Base-by-base conservation (phyloP, 2,113 vertebrate genomes). In the Nannospalax galili region DNA sequence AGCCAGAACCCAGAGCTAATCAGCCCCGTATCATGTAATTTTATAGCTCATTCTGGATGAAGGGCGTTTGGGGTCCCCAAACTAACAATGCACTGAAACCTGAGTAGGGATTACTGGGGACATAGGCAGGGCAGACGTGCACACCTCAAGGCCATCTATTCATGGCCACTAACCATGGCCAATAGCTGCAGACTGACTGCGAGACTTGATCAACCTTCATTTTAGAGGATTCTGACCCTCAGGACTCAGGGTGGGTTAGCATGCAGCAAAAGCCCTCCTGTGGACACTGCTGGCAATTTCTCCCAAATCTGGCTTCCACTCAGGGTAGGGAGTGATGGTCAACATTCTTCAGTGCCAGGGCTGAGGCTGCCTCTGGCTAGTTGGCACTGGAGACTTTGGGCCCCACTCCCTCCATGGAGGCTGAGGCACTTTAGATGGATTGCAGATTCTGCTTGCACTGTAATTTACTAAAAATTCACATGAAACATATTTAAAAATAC, bases 301-400 rank as follows among this genome's bases (percentile, higher is more conserved):
- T 56, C 12, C 2, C 5, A 6, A 16, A 64, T 40, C 52, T 52
- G 8, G 10, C 69, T 82, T 62, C 40, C 35, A 42, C 20, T 70
- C 1, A 1, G 0, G 0, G 26, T 8, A 52, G 74, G 62, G 0
- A 0, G 19, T 10, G 45, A 8, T 0, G 0, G 56, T 9, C 9
- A 2, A 1, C 9, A 1, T 19, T 48, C 77, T n/a, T 79, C 40
- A 2, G 1, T 0, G 22, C 37, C 37, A 3, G 42, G 17, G 17
- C n/a, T 0, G 7, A 58, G 40, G 40, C 42, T 32, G 70, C 42
- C 58, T 3, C 2, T 0, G 5, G 19, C 37, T 22, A 0, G 11
- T 2, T 4, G 1, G 9, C 64, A 9, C 52, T 3, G 0, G 0
- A 11, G 64, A 9, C 17, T 69, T 48, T 2, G 28, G 26, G 1